Evolutionary conservation across 2,888 invertebrate species (phyloP), one percentile per base, ranked within the genome.

Genomic region (Lithophane socia): DNA sequence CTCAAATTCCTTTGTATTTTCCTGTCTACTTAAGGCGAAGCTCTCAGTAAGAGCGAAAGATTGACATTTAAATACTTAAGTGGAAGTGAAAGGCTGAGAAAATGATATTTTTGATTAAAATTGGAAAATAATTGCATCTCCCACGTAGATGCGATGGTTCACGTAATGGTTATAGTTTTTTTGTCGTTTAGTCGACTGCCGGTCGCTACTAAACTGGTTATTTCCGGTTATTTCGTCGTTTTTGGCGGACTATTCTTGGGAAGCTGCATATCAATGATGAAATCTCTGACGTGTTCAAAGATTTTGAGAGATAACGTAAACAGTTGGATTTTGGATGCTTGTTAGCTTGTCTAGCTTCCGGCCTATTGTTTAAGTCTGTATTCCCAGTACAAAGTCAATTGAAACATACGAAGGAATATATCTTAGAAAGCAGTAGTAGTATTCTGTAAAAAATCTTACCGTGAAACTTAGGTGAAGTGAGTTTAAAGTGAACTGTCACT

Each of bases 81-180:
- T 95, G 95, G 96, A 96, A 96, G 96, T 95, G 96, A 96, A 96
- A 96, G 95, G 94, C 93, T 93, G 93, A 93, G 93, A 93, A 94
- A 94, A 94, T 93, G 93, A 94, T 95, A 95, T 96, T 96, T 96
- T 96, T 95, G 96, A 96, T 96, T 96, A 96, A 96, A 96, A 96
- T 96, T 96, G 95, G 94, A 96, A 95, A 94, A 96, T 96, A 96
- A 96, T 96, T 96, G 96, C 94, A 94, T 96, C 96, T 96, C 96
- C 96, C 96, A 96, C 96, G 96, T 93, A 92, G 94, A 80, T 79
- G 85, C 82, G 80, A 83, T 92, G 91, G 91, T 91, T 92, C 91
- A 89, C 86, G 91, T 94, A 95, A 95, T 95, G 91, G 89, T 89
- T 89, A 89, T 90, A 89, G 92, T 92, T 93, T 93, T 92, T 93